phyloP scores from a whole-genome alignment of 2,888 invertebrate genomes.

The Chirona hameri region DNA sequence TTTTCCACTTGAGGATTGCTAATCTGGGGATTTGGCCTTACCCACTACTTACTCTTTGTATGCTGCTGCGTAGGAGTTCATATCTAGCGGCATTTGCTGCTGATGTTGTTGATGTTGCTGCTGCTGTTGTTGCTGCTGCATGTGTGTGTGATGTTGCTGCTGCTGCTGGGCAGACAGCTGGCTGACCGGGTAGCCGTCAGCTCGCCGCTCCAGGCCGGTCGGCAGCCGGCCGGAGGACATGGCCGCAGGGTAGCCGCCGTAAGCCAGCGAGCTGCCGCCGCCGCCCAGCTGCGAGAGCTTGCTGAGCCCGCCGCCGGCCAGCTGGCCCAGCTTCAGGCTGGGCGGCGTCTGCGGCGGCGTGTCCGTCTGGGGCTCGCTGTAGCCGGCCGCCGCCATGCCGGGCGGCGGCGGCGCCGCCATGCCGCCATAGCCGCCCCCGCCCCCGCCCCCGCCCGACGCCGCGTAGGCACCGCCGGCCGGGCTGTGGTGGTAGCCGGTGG shows the following conservation, averaged over 20 bases:
- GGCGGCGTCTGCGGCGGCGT: conserved; percentile 92
- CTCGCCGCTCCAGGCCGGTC: background rate
- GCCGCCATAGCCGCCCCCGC: conserved; percentile 29
- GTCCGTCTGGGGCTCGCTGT: conserved; percentile 69
- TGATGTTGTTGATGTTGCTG: background rate
- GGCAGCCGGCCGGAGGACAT: background rate
- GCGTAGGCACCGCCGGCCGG: background rate
- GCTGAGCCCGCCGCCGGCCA: background rate
- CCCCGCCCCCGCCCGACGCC: background rate
- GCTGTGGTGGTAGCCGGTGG: conserved; percentile 13
- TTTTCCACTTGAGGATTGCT: no score
- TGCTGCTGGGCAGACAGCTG: background rate
- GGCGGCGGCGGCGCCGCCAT: conserved; percentile 30
- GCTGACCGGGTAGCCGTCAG: background rate
- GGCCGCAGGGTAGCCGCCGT: background rate
- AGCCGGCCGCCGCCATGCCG: background rate
- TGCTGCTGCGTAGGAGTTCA: background rate
- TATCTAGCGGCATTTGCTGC: background rate
- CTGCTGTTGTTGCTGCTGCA: background rate
- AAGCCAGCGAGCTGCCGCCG: background rate
- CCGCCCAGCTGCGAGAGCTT: background rate
- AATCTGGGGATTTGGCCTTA: no score
- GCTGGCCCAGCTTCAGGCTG: conserved; percentile 50
- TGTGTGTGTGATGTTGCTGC: background rate
- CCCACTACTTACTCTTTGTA: conserved; percentile 2